Percentiles rank a stretch among this genome's conserved stretches.
These are phyloP conservation scores for Orchestia grillus DNA, from an alignment of 1,140 invertebrate species.

Conservation along the genomic window DNA sequence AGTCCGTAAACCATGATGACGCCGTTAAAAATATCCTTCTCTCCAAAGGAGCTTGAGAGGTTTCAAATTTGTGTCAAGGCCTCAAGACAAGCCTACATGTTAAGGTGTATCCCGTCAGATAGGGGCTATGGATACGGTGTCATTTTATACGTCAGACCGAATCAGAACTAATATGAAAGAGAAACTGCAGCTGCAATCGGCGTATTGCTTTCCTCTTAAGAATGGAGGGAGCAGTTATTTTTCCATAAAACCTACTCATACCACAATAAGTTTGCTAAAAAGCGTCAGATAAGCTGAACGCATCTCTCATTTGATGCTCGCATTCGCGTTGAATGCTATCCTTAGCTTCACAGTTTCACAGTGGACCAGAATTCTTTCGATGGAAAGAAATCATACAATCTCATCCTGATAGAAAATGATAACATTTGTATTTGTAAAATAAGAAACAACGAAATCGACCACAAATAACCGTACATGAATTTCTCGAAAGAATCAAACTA, in stretches of 20 bases:
- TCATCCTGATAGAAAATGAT: too few relatives aligned
- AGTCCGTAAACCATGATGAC: not conserved
- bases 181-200: not conserved
- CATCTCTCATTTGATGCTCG: not conserved
- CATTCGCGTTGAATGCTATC: not conserved
- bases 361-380: too few relatives aligned
- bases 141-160: too few relatives aligned
- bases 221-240: not conserved
- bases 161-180: not conserved
- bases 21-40: too few relatives aligned
- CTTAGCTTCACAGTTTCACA: not conserved
- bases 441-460: not conserved
- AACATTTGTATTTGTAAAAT: too few relatives aligned
- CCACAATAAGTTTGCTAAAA: not conserved
- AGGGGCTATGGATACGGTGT: too few relatives aligned
- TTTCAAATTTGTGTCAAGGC: too few relatives aligned
- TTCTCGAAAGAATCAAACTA: not conserved
- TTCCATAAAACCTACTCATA: not conserved
- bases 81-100: too few relatives aligned
- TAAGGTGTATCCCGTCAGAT: too few relatives aligned
- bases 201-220: not conserved
- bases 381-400: too few relatives aligned
- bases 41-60: too few relatives aligned
- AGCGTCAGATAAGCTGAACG: not conserved
- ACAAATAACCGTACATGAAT: not conserved